Conservation (phyloP, 1,140 invertebrate species). For the Drosophila arawakana region DNA sequence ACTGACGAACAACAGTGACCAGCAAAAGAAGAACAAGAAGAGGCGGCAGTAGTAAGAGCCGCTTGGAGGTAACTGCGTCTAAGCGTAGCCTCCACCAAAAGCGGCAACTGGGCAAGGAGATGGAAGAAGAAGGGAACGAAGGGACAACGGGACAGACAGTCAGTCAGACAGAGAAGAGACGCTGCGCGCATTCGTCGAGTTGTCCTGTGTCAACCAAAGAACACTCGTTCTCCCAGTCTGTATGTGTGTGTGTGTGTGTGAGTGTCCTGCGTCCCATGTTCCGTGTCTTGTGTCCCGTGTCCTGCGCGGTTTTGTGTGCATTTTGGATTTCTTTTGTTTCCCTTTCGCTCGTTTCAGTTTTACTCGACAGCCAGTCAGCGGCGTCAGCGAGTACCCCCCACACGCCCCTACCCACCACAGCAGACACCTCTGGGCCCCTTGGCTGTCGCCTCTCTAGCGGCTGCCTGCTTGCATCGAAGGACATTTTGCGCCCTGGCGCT, state of each 20-base stretch:
- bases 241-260: constrained; percentile 5
- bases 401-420: background rate
- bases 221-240: background rate
- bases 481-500: constrained; percentile 54
- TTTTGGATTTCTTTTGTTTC: constrained; percentile 77
- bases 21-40: constrained; percentile 16
- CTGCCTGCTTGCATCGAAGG: constrained; percentile 71
- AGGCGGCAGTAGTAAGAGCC: constrained; percentile 10
- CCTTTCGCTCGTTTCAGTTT: constrained; percentile 60
- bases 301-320: constrained; percentile 69
- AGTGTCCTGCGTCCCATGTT: constrained; percentile 42
- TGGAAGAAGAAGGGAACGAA: background rate
- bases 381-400: constrained; percentile 54
- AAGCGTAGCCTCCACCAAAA: constrained; percentile 57
- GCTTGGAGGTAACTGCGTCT: constrained; percentile 27
- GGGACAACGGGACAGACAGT: background rate
- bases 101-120: constrained; percentile 36
- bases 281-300: constrained; percentile 31
- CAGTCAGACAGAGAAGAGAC: constrained; percentile 17
- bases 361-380: constrained; percentile 78
- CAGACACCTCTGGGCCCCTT: constrained; percentile 8
- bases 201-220: constrained; percentile 17
- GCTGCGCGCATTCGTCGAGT: constrained; percentile 46
- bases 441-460: constrained; percentile 7
- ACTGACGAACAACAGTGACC: constrained; percentile 66